Percentiles rank a stretch among this genome's conserved stretches.
These are phyloP conservation scores for Bambusicola thoracicus DNA, from an alignment of 2,113 vertebrate genomes.

Conservation along the genomic window DNA sequence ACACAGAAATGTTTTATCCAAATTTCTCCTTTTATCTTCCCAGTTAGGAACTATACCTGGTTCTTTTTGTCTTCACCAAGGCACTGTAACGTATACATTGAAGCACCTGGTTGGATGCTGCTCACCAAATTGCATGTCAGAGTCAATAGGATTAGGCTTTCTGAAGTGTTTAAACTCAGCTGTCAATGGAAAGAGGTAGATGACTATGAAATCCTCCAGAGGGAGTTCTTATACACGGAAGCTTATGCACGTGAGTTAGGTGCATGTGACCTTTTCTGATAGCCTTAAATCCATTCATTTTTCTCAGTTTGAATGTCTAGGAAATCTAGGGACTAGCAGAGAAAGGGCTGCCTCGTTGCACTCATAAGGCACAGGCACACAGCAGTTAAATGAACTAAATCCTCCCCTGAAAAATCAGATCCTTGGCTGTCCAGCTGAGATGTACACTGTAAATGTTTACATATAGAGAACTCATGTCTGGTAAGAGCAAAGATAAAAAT, in stretches of 20 bases:
- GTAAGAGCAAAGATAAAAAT: not conserved
- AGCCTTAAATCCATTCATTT: not conserved
- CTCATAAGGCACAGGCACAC: not conserved
- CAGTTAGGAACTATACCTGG: not conserved
- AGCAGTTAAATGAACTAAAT: not conserved
- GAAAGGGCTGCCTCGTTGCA: not conserved
- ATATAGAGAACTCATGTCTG: not conserved
- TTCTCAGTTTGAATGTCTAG: not conserved
- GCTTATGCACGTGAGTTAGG: not conserved
- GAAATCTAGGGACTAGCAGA: not conserved
- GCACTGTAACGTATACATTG: not conserved
- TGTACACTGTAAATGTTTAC: not conserved
- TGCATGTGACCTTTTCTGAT: not conserved
- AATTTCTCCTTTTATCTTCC: not conserved
- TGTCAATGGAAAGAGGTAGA: not conserved
- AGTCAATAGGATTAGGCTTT: not conserved
- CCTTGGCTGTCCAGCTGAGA: not conserved
- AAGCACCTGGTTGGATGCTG: not conserved
- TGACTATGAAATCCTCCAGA: not conserved
- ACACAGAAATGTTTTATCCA: not conserved
- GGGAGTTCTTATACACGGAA: not conserved
- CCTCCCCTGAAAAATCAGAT: not conserved
- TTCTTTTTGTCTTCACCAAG: not conserved
- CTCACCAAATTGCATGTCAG: not conserved
- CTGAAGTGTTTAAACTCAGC: not conserved